Conservation (phyloP, 2,888 invertebrate genomes). For the Molorchus minor region DNA sequence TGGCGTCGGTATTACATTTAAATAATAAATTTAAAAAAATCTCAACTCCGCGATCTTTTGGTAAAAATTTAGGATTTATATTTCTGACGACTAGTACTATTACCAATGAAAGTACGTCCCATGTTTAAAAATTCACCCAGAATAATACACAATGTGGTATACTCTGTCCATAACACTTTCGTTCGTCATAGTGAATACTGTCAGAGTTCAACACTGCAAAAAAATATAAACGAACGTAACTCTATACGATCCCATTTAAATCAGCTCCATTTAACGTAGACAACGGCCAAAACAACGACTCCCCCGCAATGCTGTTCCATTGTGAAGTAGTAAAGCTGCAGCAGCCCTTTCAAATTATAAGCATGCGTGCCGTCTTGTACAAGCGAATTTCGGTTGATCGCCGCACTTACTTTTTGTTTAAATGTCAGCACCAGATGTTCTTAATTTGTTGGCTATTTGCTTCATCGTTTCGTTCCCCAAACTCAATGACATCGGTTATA, state of each 20-base stretch:
- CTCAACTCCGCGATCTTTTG: too few species aligned
- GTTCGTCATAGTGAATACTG: too few species aligned
- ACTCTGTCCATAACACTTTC: too few species aligned
- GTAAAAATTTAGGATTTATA: too few species aligned
- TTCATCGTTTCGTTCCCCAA: conserved; percentile 51
- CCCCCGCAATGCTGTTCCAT: conserved; percentile 39
- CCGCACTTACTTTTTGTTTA: conserved; percentile 61
- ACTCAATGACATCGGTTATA: conserved; percentile 15
- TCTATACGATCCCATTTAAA: conserved; percentile 13
- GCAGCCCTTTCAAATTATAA: conserved; percentile 36
- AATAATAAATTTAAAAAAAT: too few species aligned
- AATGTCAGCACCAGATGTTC: conserved; percentile 67
- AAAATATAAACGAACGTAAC: conserved; percentile 14
- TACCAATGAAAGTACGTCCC: too few species aligned
- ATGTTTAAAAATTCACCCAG: too few species aligned
- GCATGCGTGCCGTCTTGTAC: conserved; percentile 52
- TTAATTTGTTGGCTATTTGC: conserved; percentile 61
- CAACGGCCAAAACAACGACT: conserved; percentile 29
- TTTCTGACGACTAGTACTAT: too few species aligned
- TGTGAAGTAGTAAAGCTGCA: conserved; percentile 35
- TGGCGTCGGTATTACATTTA: too few species aligned
- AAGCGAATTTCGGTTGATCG: conserved; percentile 61
- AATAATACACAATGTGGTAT: too few species aligned
- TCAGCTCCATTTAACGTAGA: conserved; percentile 21
- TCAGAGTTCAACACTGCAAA: too few species aligned